Base-by-base conservation (phyloP, 2,888 invertebrate species). In the Drosophila longiperda region DNA sequence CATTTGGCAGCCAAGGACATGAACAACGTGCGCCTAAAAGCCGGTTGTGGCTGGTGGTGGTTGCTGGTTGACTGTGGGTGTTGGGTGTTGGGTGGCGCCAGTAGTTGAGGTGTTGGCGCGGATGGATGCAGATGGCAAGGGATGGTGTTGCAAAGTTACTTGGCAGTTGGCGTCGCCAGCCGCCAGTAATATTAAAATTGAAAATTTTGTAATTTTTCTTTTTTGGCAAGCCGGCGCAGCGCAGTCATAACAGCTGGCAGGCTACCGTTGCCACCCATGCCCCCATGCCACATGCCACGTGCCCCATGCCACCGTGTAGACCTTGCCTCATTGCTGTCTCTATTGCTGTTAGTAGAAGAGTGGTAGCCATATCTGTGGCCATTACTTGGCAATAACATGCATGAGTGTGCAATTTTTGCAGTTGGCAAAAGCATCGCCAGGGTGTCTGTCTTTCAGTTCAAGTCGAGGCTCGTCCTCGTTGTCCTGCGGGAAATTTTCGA, bases 401-500 rank as follows among this genome's bases (percentile, higher is more conserved):
- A 90, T 90, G 87, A 87, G 86, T 82, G 87, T 87, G 88, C 87
- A 90, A 87, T 87, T 88, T 83, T 68, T 88, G 80, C 85, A 85
- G 80, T 88, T 88, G 86, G 86, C 84, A 83, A 38, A 64, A 74
- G 84, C 78, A 78, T 81, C 78, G 75, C 29, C 61, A 23, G 54
- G 42, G 57, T 54, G 57, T 54, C 59, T 55, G 34, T 38, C 50
- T 15, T 59, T 55, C 29, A 40, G 38, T 40, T n/a, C 29, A 38
- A 54, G 58, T 45, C 64, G 64, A 65, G 67, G 74, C 75, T 64
- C 62, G 52, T 65, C 58, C 42, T 29, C 50, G 12, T 57, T 66
- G 81, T 87, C 90, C 87, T 90, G 83, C 88, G 90, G 87, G 87
- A 87, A 90, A 88, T 90, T 89, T 87, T 86, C 90, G 87, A 87